phyloP scores from a whole-genome alignment of 2,888 invertebrate species.

The Lacanobia wlatinum region DNA sequence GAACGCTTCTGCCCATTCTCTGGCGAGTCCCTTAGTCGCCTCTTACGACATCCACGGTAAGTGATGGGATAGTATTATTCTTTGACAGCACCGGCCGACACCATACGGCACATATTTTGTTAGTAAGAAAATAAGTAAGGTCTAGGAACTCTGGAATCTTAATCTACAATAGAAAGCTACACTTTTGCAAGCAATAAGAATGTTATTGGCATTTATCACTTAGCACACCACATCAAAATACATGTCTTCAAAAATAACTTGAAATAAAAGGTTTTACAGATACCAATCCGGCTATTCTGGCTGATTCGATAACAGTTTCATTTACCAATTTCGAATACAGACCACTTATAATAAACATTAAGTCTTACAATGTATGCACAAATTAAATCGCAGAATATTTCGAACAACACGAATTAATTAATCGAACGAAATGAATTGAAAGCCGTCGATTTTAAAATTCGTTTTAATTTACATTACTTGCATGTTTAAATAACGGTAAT shows the following conservation, averaged over 20 bases:
- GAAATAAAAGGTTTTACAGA: background rate
- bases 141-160: too few species aligned
- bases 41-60: too few species aligned
- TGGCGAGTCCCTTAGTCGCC: too few species aligned
- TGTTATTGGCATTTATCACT: too few species aligned
- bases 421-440: constrained; percentile 30
- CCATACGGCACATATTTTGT: too few species aligned
- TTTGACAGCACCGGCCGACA: too few species aligned
- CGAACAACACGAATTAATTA: constrained; percentile 40
- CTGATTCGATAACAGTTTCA: constrained; percentile 29
- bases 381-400: constrained; percentile 40
- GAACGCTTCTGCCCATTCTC: too few species aligned
- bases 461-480: constrained; percentile 30
- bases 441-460: constrained; percentile 15
- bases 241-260: background rate
- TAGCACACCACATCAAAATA: too few species aligned
- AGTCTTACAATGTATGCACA: constrained; percentile 36
- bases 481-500: constrained; percentile 9
- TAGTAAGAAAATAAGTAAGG: too few species aligned
- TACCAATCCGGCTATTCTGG: constrained; percentile 6
- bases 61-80: too few species aligned
- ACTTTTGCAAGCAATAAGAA: too few species aligned
- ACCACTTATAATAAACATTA: constrained; percentile 36
- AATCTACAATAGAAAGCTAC: too few species aligned
- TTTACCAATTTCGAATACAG: constrained; percentile 17